Base-by-base conservation (phyloP, 2,113 vertebrate species). In the Calidris pygmaea region DNA sequence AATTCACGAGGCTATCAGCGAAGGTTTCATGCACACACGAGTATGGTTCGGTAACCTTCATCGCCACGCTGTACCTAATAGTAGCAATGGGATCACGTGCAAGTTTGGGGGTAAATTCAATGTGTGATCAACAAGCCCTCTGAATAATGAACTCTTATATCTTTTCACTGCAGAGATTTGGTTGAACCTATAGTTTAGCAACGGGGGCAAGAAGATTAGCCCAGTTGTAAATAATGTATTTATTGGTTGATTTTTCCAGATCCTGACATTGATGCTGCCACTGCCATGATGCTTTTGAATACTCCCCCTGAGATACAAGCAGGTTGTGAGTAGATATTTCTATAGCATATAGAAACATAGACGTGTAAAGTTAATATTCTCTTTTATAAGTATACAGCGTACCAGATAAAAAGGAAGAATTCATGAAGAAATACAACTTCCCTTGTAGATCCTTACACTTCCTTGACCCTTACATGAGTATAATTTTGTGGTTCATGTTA, bases 281-380 rank as follows among this genome's bases (percentile, higher is more conserved):
- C 98, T 98, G 98, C 98, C 98, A 98, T 98, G 98, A 98, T 98
- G 98, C 98, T 98, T 98, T 98, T 98, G 98, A 98, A 98, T 98
- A 97, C 98, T 98, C 97, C 98, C 98, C 97, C 98, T 98, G 98
- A 98, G 97, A 98, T 98, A 98, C 98, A 98, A 97, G 98, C 98
- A 98, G 98, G 98, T 98, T 98, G 98, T 98, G 98, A 99, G 98
- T 98, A 98, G 97, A 98, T 98, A 97, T 93, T 97, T 98, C 98
- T 98, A 95, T 98, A 98, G 98, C 97, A 96, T 98, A 98, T 98
- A 98, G 98, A 98, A 95, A 97, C 98, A 62, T 95, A 98, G 98
- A 97, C 92, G 6, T 98, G 89, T 97, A 97, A 98, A 96, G 93
- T 92, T 98, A 97, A 97, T 96, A 95, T 95, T 97, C 97, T 98